Base-by-base conservation (phyloP, 2,113 vertebrate species). In the Psittacus erithacus region DNA sequence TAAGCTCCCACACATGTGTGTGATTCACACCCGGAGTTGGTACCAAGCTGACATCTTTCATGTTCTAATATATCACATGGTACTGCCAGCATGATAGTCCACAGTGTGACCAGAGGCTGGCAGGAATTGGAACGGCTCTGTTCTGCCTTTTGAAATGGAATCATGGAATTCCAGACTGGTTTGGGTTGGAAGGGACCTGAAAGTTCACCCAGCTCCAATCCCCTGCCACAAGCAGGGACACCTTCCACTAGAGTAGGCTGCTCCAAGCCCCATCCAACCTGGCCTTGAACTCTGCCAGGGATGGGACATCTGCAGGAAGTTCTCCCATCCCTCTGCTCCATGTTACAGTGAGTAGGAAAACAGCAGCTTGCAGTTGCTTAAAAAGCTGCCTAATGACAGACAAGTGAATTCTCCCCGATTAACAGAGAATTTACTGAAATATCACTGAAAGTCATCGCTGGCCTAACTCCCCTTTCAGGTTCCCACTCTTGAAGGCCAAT, bases 61-160 rank as follows among this genome's bases (percentile, higher is more conserved):
- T 4, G 0, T 14, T 52, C 31, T 9, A 25, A 67, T 16, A 11
- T 59, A 3, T 73, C 35, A 41, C 89, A 19, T 23, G 2, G 1
- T 11, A 7, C 0, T 27, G 33, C 76, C 86, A 78, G 59, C 41
- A 8, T 7, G 2, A 23, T 2, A 25, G 4, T 0, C 15, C 60
- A 5, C 74, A 71, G 64, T 47, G 20, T 11, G 49, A 39, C 55
- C 18, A 33, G 27, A 29, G 41, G 28, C 27, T 52, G 57, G 62
- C 46, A 15, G 46, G 73, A 6, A 2, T 18, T 29, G 23, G 49
- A 33, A 53, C 2, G 2, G 76, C 68, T 83, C 76, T 23, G 43
- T 29, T 55, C n/a, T 7, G 33, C 44, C 55, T 19, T 22, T 35
- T 35, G 57, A 33, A 59, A 59, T 7, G 22, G 57, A 59, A 59